Conservation (phyloP, 2,888 invertebrate genomes). For the Troides helena region DNA sequence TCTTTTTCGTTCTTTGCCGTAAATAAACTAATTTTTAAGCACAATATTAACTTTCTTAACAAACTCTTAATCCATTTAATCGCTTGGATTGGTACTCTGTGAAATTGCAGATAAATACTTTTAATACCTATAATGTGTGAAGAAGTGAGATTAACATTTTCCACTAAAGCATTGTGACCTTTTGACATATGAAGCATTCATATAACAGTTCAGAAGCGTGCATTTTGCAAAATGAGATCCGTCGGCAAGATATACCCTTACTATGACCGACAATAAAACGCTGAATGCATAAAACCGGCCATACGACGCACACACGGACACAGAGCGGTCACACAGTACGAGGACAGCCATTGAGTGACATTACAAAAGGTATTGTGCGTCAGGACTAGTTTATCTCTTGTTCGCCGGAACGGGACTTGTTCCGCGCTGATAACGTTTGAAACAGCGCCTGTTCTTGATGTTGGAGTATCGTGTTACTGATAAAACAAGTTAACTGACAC, state of each 20-base stretch:
- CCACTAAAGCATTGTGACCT: not conserved
- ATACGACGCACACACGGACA: conserved; percentile 42
- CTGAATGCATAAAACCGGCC: conserved; percentile 65
- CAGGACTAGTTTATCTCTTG: conserved; percentile 67
- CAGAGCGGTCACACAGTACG: conserved; percentile 38
- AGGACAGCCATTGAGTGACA: conserved; percentile 60
- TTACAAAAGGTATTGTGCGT: conserved; percentile 72
- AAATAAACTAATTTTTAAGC: no score
- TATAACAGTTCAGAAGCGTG: conserved; percentile 45
- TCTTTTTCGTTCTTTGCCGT: no score
- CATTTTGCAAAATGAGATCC: conserved; percentile 51
- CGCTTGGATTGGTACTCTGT: no score
- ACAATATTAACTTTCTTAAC: no score
- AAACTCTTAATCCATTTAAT: no score
- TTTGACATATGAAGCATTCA: not conserved
- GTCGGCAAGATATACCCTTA: conserved; percentile 48
- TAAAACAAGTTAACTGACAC: conserved; percentile 31
- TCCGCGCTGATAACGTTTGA: conserved; percentile 68
- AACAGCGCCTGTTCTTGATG: conserved; percentile 36
- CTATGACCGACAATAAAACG: conserved; percentile 56
- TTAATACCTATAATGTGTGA: no score
- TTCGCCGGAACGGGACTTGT: conserved; percentile 58
- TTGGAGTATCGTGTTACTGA: conserved; percentile 40
- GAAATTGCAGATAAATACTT: no score
- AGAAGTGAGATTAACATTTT: no score